phyloP scores from a whole-genome alignment of 1,140 invertebrate species.

The Drosophila persimilis region DNA sequence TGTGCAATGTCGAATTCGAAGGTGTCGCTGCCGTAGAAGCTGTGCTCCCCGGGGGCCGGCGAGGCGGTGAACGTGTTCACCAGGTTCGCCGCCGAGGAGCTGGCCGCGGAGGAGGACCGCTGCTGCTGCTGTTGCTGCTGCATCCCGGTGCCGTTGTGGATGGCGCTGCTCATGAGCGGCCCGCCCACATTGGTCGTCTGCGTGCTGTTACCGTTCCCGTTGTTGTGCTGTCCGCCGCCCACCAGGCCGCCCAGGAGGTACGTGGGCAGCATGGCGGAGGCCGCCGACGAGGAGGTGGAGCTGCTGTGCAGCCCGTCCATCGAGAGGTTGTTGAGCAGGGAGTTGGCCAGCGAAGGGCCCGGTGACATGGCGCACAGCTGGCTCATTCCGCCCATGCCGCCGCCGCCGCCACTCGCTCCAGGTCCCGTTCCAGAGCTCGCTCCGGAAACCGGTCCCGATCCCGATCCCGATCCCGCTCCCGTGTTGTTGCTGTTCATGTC shows the following conservation, averaged over 20 bases:
- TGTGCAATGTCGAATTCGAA: conserved; percentile 82
- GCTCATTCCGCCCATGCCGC: conserved; percentile 33
- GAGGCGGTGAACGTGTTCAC: conserved; percentile 71
- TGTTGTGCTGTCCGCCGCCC: conserved; percentile 71
- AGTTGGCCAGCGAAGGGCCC: conserved; percentile 67
- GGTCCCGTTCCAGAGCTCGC: too few relatives aligned
- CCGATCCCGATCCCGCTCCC: conserved; percentile 17
- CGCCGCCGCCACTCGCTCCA: background rate
- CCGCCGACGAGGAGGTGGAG: conserved; percentile 49
- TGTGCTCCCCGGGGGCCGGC: conserved; percentile 65
- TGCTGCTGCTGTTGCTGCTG: conserved; percentile 50
- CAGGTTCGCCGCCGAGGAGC: conserved; percentile 52
- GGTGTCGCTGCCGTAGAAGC: conserved; percentile 64
- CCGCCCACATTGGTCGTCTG: conserved; percentile 84
- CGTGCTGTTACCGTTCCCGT: conserved; percentile 43
- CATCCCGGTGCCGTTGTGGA: conserved; percentile 86
- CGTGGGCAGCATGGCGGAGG: conserved; percentile 43
- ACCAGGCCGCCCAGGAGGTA: conserved; percentile 72
- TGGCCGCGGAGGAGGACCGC: conserved; percentile 67
- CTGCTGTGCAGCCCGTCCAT: conserved; percentile 67
- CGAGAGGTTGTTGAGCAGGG: conserved; percentile 69
- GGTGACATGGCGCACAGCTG: conserved; percentile 70
- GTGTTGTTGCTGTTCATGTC: conserved; percentile 84
- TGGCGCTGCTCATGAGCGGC: conserved; percentile 87
- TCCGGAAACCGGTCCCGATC: background rate